Base-by-base conservation (phyloP, 2,888 invertebrate species). In the Pseudococcus longispinus region DNA sequence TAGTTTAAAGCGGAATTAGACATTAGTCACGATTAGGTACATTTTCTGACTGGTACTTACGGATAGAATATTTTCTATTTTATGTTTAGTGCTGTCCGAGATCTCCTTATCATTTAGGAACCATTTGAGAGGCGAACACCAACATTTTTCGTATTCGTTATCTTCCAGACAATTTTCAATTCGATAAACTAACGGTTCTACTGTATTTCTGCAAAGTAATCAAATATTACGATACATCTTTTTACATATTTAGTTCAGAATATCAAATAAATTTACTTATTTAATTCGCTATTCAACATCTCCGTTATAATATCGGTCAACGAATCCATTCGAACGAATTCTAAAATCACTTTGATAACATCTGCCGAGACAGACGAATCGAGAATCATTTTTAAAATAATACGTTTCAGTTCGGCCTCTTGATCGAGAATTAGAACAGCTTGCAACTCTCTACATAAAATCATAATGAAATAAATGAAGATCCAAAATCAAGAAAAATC, bases 91-190 rank as follows among this genome's bases (percentile, higher is more conserved):
- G 8, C 13, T 18, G 5, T 77, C 80, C 6, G 77, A 15, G 42
- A 80, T 51, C 18, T 42, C 18, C n/a, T 74, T 23, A 18, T 86
- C 44, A n/a, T 74, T 77, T 9, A 86, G 80, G 20, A 77, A 80
- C 32, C 29, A 86, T 13, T 77, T 51, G n/a, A 86, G 77, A 2
- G 51, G 55, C 42, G 74, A n/a, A 74, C 80, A n/a, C 86, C 86
- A 86, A 13, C 80, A 46, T 86, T 80, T 86, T 32, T 86, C 86
- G 32, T 86, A 86, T 51, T 86, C 86, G 32, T 86, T 86, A 80
- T 86, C 86, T 51, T 86, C 86, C 15, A 86, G 29, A 55, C 86
- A 86, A 23, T 77, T 86, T 80, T 86, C 86, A 18, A 86, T 86
- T 32, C 86, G 42, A 5, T 51, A 51, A 70, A 86, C 18, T 32